These are phyloP conservation scores for Sinhomidia bicolor DNA, from an alignment of 2,888 invertebrate species.

Conservation along the genomic window DNA sequence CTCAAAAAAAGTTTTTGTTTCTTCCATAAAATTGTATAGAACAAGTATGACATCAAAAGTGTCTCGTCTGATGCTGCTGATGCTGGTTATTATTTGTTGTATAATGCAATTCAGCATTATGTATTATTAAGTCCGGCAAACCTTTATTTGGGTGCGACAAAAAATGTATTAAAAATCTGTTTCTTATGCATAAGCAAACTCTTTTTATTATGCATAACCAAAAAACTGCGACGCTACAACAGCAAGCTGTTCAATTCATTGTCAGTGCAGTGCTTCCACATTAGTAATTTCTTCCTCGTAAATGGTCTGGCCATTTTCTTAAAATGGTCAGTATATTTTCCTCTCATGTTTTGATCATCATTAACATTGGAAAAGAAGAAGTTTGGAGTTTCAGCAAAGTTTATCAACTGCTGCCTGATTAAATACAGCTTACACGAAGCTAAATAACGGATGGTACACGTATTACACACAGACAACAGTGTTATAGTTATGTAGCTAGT, in stretches of 20 bases:
- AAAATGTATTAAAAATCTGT: background rate
- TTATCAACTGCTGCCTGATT: no score
- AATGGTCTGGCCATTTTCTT: background rate
- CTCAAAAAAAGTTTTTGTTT: no score
- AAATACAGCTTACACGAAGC: no score
- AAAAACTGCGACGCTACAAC: background rate
- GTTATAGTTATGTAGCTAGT: no score
- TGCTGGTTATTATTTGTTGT: background rate
- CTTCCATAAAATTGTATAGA: background rate
- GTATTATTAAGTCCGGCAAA: constrained; percentile 16
- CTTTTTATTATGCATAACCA: background rate
- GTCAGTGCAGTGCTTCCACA: background rate
- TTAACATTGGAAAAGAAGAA: background rate
- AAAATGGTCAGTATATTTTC: constrained; percentile 31
- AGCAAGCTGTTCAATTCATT: background rate
- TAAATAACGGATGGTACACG: no score
- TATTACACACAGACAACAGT: no score
- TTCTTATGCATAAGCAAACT: background rate
- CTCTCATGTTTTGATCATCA: background rate
- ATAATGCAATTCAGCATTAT: background rate
- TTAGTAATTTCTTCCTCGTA: background rate
- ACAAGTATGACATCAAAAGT: background rate
- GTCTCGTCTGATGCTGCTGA: background rate
- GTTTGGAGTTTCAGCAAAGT: constrained; percentile 1
- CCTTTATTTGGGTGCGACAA: constrained; percentile 65